Evolutionary conservation across 2,113 vertebrate genomes (phyloP), one percentile per base, ranked within the genome.

Genomic region (Aix galericulata): DNA sequence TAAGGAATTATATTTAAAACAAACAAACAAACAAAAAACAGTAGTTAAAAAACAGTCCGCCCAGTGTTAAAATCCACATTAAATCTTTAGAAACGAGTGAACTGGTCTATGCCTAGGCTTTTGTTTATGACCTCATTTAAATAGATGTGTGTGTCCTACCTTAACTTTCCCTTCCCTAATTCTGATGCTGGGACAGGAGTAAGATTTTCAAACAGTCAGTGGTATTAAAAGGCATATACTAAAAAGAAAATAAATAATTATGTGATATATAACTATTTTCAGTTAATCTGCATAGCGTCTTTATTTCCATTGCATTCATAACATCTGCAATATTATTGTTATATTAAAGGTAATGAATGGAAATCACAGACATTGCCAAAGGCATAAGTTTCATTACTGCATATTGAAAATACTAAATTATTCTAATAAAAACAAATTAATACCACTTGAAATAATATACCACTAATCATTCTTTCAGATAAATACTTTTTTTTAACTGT

Each of bases 81-180:
- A 50, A 62, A 11, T 63, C 32, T 50, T 50, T 17, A 36, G 8
- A 38, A 60, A 58, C 31, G n/a, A 58, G 11, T 7, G 38, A 2
- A 1, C 8, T 29, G 2, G 8, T 86, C 5, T 59, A 58, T 58
- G 34, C 66, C 4, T 53, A 36, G 8, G 7, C 0, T 5, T 18
- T 29, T 34, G 16, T 59, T 80, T 83, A 72, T 17, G 27, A 15
- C 40, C 2, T 0, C 0, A 21, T 82, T 71, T 64, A 18, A 52
- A 31, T 29, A 11, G 31, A 53, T 26, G 56, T 0, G 0, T 21
- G 3, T 8, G 12, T 34, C 18, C 0, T 36, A 4, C 15, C 3
- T n/a, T 62, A 26, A 62, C 34, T 62, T 17, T 1, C 9, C 4
- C 2, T 2, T 52, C 59, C 4, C 6, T 38, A 52, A 38, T 11